Percentiles rank a stretch among this genome's conserved stretches.
phyloP scores from a whole-genome alignment of 2,113 vertebrate genomes.

The Dromaius novaehollandiae region DNA sequence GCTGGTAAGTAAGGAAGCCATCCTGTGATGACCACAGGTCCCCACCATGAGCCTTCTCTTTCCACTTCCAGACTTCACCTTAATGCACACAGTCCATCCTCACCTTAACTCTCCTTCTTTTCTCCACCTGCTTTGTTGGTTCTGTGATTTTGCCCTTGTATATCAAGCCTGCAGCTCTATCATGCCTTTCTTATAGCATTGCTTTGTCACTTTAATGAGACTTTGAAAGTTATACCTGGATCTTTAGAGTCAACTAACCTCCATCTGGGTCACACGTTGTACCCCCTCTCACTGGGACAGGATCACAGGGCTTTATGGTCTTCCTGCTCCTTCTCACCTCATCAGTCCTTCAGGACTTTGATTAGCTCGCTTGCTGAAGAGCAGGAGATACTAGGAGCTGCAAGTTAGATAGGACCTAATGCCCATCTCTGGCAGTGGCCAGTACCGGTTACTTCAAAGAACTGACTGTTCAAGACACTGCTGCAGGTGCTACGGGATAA shows the following conservation, averaged over 20 bases:
- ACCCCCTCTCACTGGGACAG: not conserved
- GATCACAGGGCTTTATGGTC: not conserved
- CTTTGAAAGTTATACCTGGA: not conserved
- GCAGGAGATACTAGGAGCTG: not conserved
- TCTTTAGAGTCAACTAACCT: not conserved
- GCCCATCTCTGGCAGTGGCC: rapidly evolving
- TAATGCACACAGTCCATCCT: no score
- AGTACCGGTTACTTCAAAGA: not conserved
- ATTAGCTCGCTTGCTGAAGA: not conserved
- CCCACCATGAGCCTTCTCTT: not conserved
- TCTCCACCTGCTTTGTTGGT: no score
- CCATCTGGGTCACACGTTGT: not conserved
- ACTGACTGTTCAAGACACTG: not conserved
- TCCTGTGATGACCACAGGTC: not conserved
- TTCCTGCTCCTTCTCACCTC: not conserved
- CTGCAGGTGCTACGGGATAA: not conserved
- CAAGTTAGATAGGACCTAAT: not conserved
- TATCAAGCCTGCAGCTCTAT: not conserved
- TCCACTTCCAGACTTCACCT: not conserved
- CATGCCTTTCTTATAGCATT: not conserved
- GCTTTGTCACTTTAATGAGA: not conserved
- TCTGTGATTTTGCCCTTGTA: not conserved
- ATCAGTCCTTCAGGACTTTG: not conserved
- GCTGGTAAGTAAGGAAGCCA: not conserved
- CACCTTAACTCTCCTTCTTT: no score